Conservation (phyloP, 2,888 invertebrate genomes). For the Drosophila lutescens region DNA sequence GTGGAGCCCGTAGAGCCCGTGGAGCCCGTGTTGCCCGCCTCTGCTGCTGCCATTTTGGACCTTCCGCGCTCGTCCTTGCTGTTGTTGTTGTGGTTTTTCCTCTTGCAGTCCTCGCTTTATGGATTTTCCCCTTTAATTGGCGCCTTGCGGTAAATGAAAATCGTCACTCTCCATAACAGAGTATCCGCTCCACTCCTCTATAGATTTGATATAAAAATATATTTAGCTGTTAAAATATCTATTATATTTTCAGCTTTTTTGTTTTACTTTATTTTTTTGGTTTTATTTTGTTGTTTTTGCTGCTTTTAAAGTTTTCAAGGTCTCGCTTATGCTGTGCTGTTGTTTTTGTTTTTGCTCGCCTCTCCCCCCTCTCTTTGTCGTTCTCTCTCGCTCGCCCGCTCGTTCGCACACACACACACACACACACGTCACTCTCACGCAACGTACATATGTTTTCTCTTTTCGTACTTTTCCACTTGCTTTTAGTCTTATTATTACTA, state of each 20-base stretch:
- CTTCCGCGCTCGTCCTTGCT: not conserved
- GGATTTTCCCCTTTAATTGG: conserved; percentile 51
- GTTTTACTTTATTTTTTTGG: conserved; percentile 43
- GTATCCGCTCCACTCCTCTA: conserved; percentile 17
- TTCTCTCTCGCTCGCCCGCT: conserved; percentile 19
- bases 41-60: conserved; percentile 59
- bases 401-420: conserved; percentile 23
- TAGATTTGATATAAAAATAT: conserved; percentile 1
- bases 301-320: conserved; percentile 76
- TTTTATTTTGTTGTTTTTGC: conserved; percentile 51
- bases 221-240: not conserved
- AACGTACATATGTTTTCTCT: conserved; percentile 57
- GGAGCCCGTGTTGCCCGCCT: conserved; percentile 35
- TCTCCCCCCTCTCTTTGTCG: conserved; percentile 10
- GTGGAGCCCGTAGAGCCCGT: conserved; percentile 29
- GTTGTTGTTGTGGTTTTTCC: not conserved
- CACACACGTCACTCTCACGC: conserved; percentile 52
- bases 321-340: conserved; percentile 61
- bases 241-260: conserved; percentile 27
- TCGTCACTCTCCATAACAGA: conserved; percentile 78
- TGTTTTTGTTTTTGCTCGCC: conserved; percentile 52
- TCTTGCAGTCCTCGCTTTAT: conserved; percentile 45
- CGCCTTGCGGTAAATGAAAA: conserved; percentile 65
- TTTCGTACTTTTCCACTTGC: conserved; percentile 57
- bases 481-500: conserved; percentile 35